These are phyloP conservation scores for Rhea americana DNA, from an alignment of 2,113 vertebrate species.

Conservation along the genomic window DNA sequence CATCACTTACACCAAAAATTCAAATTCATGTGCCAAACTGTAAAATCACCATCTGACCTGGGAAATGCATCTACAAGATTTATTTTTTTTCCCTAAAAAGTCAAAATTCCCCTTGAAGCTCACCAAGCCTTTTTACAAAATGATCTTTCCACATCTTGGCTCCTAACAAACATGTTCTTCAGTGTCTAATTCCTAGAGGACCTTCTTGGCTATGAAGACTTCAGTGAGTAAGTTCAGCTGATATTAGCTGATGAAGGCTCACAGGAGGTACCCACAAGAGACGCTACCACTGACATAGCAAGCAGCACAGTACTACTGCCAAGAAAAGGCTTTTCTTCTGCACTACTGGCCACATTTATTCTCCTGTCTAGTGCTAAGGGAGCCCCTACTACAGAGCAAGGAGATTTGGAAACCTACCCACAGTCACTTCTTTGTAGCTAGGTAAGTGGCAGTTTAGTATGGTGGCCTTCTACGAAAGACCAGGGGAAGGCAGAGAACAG, in stretches of 20 bases:
- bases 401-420: not conserved
- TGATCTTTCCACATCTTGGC: not conserved
- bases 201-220: not conserved
- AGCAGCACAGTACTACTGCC: not conserved
- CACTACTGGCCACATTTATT: not conserved
- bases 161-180: not conserved
- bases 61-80: rapidly evolving
- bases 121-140: not conserved
- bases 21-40: not conserved
- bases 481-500: not conserved
- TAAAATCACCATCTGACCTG: not conserved
- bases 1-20: not conserved
- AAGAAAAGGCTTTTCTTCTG: not conserved
- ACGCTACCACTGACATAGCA: not conserved
- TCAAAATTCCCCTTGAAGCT: not conserved
- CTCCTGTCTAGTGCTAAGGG: not conserved
- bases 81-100: not conserved
- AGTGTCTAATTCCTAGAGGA: rapidly evolving
- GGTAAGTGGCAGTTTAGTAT: rapidly evolving
- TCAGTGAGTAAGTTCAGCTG: not conserved
- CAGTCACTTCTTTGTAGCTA: rapidly evolving
- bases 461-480: rapidly evolving
- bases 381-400: not conserved
- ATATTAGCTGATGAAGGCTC: rapidly evolving
- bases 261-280: not conserved